These are phyloP conservation scores for Mesitornis unicolor DNA, from an alignment of 2,113 vertebrate species.

Conservation along the genomic window DNA sequence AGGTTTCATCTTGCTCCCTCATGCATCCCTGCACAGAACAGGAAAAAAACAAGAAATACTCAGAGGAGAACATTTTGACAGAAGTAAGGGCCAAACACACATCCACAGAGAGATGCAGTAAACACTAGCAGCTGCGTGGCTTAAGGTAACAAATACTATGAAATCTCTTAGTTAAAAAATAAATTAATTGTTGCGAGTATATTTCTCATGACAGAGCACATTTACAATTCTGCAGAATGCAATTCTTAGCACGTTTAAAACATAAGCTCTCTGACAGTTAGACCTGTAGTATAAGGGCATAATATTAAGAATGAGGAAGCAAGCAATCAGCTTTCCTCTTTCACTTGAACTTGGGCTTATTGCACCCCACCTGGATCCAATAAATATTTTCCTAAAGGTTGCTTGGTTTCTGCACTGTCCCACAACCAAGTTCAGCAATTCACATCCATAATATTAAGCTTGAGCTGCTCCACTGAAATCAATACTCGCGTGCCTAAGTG, in stretches of 20 bases:
- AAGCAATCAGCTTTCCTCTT: background rate
- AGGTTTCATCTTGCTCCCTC: constrained; percentile 28
- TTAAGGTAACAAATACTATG: constrained; percentile 18
- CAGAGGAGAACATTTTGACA: background rate
- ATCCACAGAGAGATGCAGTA: background rate
- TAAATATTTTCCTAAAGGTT: constrained; percentile 31
- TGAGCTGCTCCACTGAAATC: constrained; percentile 1
- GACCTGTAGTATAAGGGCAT: background rate
- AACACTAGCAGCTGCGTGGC: constrained; percentile 53
- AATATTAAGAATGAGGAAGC: background rate
- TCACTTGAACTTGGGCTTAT: background rate
- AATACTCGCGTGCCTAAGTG: background rate
- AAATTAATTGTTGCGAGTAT: constrained; percentile 14
- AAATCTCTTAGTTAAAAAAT: constrained; percentile 61
- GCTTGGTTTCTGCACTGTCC: background rate
- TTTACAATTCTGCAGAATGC: background rate
- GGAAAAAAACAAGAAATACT: constrained; percentile 21
- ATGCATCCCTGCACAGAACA: background rate
- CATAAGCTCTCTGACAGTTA: background rate
- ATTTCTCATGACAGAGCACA: background rate
- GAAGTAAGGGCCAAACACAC: constrained; percentile 22
- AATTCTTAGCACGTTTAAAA: background rate
- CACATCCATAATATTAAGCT: background rate
- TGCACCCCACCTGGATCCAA: background rate
- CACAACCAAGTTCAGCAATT: background rate